These are phyloP conservation scores for Tiliacea citrago DNA, from an alignment of 2,888 invertebrate genomes.

Conservation along the genomic window DNA sequence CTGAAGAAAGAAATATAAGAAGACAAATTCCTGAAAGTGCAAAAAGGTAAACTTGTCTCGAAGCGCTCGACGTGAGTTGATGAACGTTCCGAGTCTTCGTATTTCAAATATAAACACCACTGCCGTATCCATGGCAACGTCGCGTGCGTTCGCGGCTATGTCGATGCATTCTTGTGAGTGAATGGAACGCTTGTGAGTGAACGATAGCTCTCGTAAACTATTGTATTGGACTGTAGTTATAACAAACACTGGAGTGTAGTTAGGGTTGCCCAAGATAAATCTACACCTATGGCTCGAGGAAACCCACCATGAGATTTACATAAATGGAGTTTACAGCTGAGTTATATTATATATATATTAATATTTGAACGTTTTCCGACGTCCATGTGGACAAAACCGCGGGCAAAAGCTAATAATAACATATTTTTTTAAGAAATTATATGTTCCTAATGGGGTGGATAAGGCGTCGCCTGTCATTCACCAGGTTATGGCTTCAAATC, in stretches of 20 bases:
- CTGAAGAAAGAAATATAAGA: not conserved
- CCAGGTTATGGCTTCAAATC: too few relatives aligned
- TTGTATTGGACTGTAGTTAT: slow-evolving; percentile 52
- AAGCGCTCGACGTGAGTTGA: not conserved
- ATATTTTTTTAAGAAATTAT: not conserved
- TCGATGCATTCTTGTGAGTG: slow-evolving; percentile 65
- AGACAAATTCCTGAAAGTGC: too few relatives aligned
- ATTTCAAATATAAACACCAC: slow-evolving; percentile 29
- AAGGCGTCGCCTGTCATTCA: too few relatives aligned
- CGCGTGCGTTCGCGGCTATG: slow-evolving; percentile 52
- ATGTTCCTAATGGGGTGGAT: not conserved
- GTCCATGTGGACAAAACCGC: not conserved
- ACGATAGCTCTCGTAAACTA: slow-evolving; percentile 65
- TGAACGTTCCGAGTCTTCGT: slow-evolving; percentile 6
- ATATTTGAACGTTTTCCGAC: not conserved
- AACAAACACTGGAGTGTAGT: slow-evolving; percentile 39
- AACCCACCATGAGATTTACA: not conserved
- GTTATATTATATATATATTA: too few relatives aligned
- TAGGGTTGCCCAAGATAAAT: slow-evolving; percentile 31
- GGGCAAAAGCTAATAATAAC: not conserved
- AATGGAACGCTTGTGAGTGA: slow-evolving; percentile 62
- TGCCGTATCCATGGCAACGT: slow-evolving; percentile 53
- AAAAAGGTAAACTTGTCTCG: not conserved
- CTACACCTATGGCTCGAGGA: too few relatives aligned
- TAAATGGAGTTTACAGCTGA: too few relatives aligned